A percentile compares a stretch with the other conserved stretches of the same genome.
Evolutionary conservation across 1,140 invertebrate genomes (phyloP).

Genomic region (Aphaenogaster floridana): DNA sequence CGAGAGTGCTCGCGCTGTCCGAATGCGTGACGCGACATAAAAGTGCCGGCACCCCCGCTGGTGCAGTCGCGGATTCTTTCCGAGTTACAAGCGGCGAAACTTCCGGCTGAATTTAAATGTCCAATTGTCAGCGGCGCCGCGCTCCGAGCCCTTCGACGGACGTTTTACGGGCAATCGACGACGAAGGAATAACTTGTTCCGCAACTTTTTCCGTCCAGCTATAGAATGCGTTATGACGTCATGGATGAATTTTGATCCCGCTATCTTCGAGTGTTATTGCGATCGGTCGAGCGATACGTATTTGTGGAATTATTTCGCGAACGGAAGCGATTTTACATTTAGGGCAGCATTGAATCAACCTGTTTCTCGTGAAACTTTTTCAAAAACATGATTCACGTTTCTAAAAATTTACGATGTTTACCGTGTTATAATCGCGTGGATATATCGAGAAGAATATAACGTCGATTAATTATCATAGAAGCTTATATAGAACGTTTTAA

Average conservation of each 20-base stretch:
- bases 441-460: not conserved
- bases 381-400: not conserved
- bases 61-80: conserved; percentile 46
- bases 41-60: conserved; percentile 48
- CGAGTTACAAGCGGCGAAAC: conserved; percentile 54
- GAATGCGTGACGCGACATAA: conserved; percentile 65
- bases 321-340: not conserved
- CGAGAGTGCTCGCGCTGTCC: conserved; percentile 33
- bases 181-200: conserved; percentile 47
- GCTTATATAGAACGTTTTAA: not conserved
- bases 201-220: conserved; percentile 47
- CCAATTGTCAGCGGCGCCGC: conserved; percentile 61
- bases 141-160: conserved; percentile 44
- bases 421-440: not conserved
- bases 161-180: conserved; percentile 46
- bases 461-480: not conserved
- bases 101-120: conserved; percentile 78
- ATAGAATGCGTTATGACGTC: conserved; percentile 68
- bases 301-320: conserved; percentile 2
- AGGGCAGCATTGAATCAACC: not conserved
- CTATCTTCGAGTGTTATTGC: conserved; percentile 44
- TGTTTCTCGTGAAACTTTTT: conserved; percentile 6
- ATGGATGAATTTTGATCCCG: conserved; percentile 56
- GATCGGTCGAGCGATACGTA: conserved; percentile 13
- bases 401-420: not conserved